Conservation (phyloP, 1,140 invertebrate genomes). For the Diplogasteroides magnus region DNA sequence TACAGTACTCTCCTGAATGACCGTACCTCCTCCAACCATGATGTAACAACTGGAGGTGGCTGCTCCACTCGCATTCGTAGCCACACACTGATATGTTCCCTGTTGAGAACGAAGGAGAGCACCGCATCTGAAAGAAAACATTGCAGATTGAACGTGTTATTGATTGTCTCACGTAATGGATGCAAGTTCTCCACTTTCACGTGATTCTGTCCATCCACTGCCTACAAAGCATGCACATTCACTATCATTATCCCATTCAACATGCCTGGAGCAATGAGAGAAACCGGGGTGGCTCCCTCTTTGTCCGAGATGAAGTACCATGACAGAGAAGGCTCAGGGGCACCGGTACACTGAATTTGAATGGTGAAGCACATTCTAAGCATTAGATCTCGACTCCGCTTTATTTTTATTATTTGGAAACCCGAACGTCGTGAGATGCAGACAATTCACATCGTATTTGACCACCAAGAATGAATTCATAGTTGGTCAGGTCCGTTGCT, state of each 20-base stretch:
- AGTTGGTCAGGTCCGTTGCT: too few relatives aligned
- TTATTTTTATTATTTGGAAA: too few relatives aligned
- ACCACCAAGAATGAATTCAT: too few relatives aligned
- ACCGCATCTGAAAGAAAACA: not conserved
- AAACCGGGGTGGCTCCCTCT: conserved; percentile 9
- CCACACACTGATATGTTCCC: conserved; percentile 44
- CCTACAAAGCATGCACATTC: too few relatives aligned
- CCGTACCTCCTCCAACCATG: conserved; percentile 33
- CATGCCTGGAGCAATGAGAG: conserved; percentile 15
- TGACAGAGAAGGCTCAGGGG: conserved; percentile 33
- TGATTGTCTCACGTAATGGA: not conserved
- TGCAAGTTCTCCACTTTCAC: conserved; percentile 22
- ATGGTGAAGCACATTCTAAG: too few relatives aligned
- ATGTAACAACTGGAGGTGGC: conserved; percentile 38
- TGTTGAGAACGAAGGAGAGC: conserved; percentile 26
- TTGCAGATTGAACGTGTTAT: not conserved
- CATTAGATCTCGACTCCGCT: too few relatives aligned
- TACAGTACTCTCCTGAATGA: not conserved
- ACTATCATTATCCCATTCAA: too few relatives aligned
- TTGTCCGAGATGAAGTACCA: conserved; percentile 37
- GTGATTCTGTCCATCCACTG: conserved; percentile 38
- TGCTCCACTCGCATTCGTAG: conserved; percentile 33
- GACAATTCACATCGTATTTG: too few relatives aligned
- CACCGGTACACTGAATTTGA: conserved; percentile 8
- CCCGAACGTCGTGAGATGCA: too few relatives aligned